Evolutionary conservation across 2,797 vertebrate genomes (phyloP), one percentile per base, ranked within the genome.

Genomic region (Naso thynnoides): DNA sequence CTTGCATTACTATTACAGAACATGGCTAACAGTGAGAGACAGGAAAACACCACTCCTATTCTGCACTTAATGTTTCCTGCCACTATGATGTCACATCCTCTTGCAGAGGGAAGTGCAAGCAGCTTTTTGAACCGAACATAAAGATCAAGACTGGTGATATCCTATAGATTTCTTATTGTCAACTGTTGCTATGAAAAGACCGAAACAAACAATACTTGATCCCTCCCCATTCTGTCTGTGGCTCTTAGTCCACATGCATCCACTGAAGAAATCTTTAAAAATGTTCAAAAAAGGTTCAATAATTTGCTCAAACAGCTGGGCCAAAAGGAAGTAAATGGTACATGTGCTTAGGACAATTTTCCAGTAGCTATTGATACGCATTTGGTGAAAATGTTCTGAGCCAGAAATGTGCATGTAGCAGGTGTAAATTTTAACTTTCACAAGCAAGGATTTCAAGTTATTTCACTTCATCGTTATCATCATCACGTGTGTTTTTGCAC

Each of bases 11-110:
- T 60, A 71, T 61, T 24, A 15, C 59, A 50, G 4, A 45, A 16
- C 38, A 29, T 23, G 5, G 24, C 15, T 71, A 29, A 42, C 31
- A 49, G 15, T 3, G 41, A 16, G 63, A 64, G 26, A 58, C 55
- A 1, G 54, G 66, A 69, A 59, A 73, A 44, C 39, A 54, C 5
- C 39, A 19, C 6, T 26, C 14, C 55, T 68, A 60, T 53, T 60
- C 58, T 58, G 23, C 11, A 54, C 65, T 63, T 29, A 3, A 23
- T 6, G 33, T 59, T 78, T 76, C 57, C 74, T 68, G 47, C 26
- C 33, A 49, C 70, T 53, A n/a, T 42, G 52, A 69, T 14, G 59
- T 65, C 52, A 33, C n/a, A 76, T 64, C 38, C 53, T 60, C 69
- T 69, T 76, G 70, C 19, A 38, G 10, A 47, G 31, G 18, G 44